Base-by-base conservation (phyloP, 2,888 invertebrate species). In the Cheiracanthium punctorium region DNA sequence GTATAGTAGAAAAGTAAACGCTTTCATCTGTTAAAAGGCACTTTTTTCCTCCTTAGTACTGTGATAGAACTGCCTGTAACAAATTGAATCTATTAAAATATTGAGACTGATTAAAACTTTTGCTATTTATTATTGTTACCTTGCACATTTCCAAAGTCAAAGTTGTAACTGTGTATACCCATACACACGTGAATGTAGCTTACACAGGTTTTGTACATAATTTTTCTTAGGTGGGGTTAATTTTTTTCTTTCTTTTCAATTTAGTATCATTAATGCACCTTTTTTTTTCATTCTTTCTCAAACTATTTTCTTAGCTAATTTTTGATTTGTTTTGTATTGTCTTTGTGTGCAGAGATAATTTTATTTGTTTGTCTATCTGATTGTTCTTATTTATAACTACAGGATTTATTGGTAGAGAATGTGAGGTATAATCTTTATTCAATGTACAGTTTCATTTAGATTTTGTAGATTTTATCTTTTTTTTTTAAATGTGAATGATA, bases 391-490 rank as follows among this genome's bases (percentile, higher is more conserved):
- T 58, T 58, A 12, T 58, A 58, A 58, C 58, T 58, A 58, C 58
- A 58, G 58, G 24, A 58, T 58, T 58, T 58, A 58, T 24, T 7
- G 58, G 7, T 24, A 24, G 24, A 58, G 24, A 58, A 24, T 58
- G 24, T 58, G 24, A 24, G 58, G 20, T n/a, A 58, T 58, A 58
- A 58, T 58, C 58, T 58, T 58, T 58, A 58, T 58, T 58, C 20
- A 24, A 24, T 58, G 58, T 58, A 58, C 58, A 58, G 58, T 58
- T 58, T 58, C n/a, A 58, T 58, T 58, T 58, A 58, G 58, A 58
- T 58, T 58, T 58, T 58, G 58, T 58, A 58, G 58, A 58, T 58
- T 58, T 58, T 58, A 58, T 58, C 58, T 58, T 58, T 58, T 37
- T 58, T 58, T 58, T 37, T 24, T 58, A 24, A 58, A 24, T 58